A percentile compares a stretch with the other conserved stretches of the same genome.
phyloP scores from a whole-genome alignment of 2,888 invertebrate genomes.

The Phortica magna region DNA sequence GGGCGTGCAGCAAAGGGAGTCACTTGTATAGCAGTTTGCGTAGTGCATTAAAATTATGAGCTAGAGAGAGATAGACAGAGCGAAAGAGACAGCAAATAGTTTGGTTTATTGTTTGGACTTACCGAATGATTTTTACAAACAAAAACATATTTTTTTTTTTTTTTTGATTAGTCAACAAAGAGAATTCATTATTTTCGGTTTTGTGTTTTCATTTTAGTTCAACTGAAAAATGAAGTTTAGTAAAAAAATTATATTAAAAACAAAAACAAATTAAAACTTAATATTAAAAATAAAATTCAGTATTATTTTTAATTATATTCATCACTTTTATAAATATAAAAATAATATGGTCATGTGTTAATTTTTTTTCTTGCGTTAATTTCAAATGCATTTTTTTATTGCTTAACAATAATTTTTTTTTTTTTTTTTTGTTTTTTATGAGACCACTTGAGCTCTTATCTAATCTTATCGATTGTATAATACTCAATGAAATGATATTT shows the following conservation, averaged over 20 bases:
- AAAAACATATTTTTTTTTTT: neutral
- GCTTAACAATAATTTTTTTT: neutral
- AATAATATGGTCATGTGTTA: neutral
- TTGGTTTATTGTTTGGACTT: conserved; percentile 12
- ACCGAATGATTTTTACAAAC: conserved; percentile 7
- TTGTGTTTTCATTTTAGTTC: neutral
- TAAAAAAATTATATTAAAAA: neutral
- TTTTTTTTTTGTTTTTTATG: neutral
- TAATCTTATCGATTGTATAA: conserved; percentile 21
- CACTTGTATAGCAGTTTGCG: neutral
- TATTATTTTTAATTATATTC: neutral
- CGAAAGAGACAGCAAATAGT: too few species aligned
- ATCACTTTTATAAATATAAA: neutral
- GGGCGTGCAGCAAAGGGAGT: neutral
- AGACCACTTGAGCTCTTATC: neutral
- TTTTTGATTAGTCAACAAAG: neutral
- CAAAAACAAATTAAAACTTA: conserved; percentile 14
- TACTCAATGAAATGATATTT: neutral
- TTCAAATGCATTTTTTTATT: neutral
- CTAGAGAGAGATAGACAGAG: neutral
- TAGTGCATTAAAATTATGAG: neutral
- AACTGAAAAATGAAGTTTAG: conserved; percentile 29
- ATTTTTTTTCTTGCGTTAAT: too few species aligned
- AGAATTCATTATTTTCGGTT: conserved; percentile 4
- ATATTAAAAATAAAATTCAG: neutral